phyloP scores from a whole-genome alignment of 2,888 invertebrate species.

The Geophilus truncorum region DNA sequence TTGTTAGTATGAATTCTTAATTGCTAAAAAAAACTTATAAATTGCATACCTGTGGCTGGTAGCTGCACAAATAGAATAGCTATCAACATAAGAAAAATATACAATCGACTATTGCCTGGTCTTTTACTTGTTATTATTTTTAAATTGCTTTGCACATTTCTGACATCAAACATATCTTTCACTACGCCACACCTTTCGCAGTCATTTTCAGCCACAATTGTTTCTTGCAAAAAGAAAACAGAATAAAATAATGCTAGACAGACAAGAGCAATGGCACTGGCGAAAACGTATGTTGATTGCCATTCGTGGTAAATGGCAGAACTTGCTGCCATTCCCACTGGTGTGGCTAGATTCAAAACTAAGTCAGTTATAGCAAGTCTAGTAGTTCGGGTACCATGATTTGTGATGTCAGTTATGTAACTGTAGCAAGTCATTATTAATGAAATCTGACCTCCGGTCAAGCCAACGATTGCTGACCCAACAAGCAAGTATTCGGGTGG shows the following conservation, averaged over 20 bases:
- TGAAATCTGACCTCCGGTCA: neutral
- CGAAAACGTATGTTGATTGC: slow-evolving; percentile 45
- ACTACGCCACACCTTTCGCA: neutral
- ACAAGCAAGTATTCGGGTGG: neutral
- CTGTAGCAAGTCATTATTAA: neutral
- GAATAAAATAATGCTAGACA: slow-evolving; percentile 47
- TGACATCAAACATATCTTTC: neutral
- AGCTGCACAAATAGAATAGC: neutral
- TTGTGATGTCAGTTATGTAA: neutral
- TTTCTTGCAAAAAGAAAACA: slow-evolving; percentile 40
- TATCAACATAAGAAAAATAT: neutral
- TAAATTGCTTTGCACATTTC: neutral
- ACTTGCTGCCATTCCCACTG: slow-evolving; percentile 71
- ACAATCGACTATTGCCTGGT: neutral
- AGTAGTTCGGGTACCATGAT: neutral
- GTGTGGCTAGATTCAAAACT: neutral
- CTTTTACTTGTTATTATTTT: neutral
- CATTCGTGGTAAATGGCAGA: slow-evolving; percentile 62
- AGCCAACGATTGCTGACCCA: neutral
- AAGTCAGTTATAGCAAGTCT: neutral
- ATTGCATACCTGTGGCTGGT: neutral
- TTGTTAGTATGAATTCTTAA: neutral
- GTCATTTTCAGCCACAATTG: neutral
- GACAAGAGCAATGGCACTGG: slow-evolving; percentile 44
- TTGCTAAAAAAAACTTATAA: neutral